Conservation (phyloP, 2,797 vertebrate genomes). For the Chrysocyon brachyurus region DNA sequence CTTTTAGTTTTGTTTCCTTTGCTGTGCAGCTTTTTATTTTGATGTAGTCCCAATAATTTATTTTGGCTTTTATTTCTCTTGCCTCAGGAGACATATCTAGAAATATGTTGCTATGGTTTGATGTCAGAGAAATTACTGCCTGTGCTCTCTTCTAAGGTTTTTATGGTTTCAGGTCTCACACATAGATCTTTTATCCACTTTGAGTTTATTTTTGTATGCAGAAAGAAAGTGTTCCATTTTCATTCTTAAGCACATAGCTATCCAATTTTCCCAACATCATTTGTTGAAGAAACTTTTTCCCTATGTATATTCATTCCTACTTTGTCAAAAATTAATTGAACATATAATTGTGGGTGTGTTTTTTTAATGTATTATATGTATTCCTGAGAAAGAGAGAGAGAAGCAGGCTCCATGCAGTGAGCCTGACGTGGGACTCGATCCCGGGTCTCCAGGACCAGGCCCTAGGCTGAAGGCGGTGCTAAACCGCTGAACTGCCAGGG, state of each 20-base stretch:
- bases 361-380: too few species aligned
- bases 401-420: too few species aligned
- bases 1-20: neutral
- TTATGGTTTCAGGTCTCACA: neutral
- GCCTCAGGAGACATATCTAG: neutral
- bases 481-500: too few species aligned
- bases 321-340: neutral
- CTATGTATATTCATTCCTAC: neutral
- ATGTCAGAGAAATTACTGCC: neutral
- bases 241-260: neutral
- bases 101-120: neutral
- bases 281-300: neutral
- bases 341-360: neutral
- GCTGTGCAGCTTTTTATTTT: neutral
- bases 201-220: neutral
- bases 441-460: too few species aligned
- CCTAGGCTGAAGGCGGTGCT: too few species aligned
- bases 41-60: neutral
- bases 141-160: neutral
- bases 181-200: neutral
- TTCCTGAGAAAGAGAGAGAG: too few species aligned
- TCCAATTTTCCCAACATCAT: neutral
- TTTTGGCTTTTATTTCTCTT: neutral
- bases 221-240: neutral
- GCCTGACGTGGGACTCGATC: too few species aligned